A percentile compares a stretch with the other conserved stretches of the same genome.
Conservation (phyloP, 2,113 vertebrate genomes). For the Tragulus kanchil region DNA sequence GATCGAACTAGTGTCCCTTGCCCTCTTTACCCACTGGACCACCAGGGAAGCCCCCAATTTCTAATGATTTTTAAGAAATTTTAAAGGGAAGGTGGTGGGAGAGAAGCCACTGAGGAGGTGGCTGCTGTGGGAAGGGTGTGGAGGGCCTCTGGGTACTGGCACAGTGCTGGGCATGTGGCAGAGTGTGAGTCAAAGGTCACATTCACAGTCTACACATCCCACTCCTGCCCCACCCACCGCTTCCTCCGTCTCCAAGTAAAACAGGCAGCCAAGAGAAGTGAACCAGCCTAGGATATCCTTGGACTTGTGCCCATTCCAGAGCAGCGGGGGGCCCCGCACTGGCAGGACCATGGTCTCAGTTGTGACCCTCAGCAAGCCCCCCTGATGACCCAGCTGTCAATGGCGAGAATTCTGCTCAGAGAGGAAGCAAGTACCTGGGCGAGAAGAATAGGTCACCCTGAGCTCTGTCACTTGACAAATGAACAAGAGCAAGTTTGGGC, state of each 20-base stretch:
- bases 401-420: not conserved
- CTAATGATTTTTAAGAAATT: not conserved
- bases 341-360: not conserved
- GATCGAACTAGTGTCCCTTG: no score
- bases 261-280: not conserved
- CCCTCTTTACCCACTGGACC: no score
- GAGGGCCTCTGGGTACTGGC: not conserved
- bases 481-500: constrained; percentile 30
- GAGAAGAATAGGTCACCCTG: constrained; percentile 51
- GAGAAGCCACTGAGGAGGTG: not conserved
- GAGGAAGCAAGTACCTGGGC: not conserved
- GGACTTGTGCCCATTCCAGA: not conserved
- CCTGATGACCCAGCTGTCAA: not conserved
- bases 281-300: not conserved
- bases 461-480: constrained; percentile 35
- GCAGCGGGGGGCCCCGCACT: accelerated
- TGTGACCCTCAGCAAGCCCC: not conserved
- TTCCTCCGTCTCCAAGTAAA: constrained; percentile 2
- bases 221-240: not conserved
- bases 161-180: not conserved
- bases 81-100: not conserved
- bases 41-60: not conserved
- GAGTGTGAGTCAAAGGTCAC: not conserved
- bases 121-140: no score
- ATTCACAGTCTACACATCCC: not conserved